Conservation (phyloP, 2,113 vertebrate species). For the Polyodon spathula region DNA sequence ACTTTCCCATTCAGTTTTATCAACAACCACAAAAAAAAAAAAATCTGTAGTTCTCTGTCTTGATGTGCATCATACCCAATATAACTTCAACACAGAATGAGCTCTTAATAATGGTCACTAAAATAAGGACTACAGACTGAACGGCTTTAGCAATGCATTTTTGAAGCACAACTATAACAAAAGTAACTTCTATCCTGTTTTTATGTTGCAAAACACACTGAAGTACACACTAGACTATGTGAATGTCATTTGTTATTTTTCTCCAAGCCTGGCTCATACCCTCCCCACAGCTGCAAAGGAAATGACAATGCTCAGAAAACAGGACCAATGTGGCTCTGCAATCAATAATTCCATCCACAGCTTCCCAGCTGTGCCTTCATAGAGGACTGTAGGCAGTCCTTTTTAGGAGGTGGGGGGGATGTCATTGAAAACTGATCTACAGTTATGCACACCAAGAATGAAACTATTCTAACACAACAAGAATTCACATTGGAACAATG, state of each 20-base stretch:
- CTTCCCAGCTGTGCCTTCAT: conserved; percentile 46
- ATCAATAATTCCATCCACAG: conserved; percentile 57
- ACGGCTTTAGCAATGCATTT: no score
- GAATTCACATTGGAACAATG: conserved; percentile 52
- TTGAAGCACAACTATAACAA: no score
- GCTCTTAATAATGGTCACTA: no score
- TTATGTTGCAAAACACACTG: no score
- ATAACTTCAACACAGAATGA: no score
- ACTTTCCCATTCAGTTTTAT: no score
- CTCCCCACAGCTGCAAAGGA: conserved; percentile 74
- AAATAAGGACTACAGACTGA: no score
- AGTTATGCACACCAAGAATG: conserved; percentile 28
- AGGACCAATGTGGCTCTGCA: conserved; percentile 55
- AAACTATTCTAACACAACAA: conserved; percentile 53
- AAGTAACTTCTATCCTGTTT: no score
- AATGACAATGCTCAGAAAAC: conserved; percentile 71
- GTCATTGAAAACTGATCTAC: conserved; percentile 53
- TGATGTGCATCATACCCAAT: no score
- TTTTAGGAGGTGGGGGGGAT: conserved; percentile 27
- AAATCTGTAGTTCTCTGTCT: no score
- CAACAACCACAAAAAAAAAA: no score
- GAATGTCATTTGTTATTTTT: conserved; percentile 24
- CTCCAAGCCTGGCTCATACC: conserved; percentile 2
- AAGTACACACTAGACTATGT: no score
- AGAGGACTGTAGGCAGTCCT: conserved; percentile 48